Base-by-base conservation (phyloP, 2,797 vertebrate genomes). In the Peromyscus nudipes region DNA sequence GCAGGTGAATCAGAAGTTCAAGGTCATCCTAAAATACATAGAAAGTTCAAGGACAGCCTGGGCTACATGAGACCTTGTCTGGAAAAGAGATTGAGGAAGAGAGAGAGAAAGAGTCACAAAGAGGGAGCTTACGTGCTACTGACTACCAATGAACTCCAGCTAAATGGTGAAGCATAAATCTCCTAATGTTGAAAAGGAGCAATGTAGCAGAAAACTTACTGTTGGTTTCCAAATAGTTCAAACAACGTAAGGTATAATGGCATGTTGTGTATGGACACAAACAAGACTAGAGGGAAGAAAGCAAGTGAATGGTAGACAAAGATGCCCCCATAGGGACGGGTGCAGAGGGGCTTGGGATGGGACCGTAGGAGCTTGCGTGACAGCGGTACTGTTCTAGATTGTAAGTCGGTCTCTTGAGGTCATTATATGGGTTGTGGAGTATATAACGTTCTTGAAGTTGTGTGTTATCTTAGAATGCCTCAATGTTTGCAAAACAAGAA, bases 401-500 rank as follows among this genome's bases (percentile, higher is more conserved):
- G 3, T 77, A 87, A n/a, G 12, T 12, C 65, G 21, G 65, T 71
- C 89, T 90, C 40, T 21, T 43, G 80, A 49, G 23, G 93, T 23
- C 31, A 27, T 93, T 84, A 77, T 19, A 29, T 69, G 14, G 10
- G 40, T 96, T 90, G 82, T 69, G 9, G 55, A 77, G 60, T 82
- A 69, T 25, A 90, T 46, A 55, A 34, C 52, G 84, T 91, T 64
- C 25, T 64, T 94, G 90, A 43, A 92, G 27, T 25, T 86, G 21
- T 25, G 31, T 67, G 67, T 77, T 86, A 93, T 85, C 86, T 76
- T 92, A 21, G 65, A 93, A 69, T 89, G 1, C 43, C 83, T 95
- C 64, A 90, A 67, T 64, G n/a, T 92, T 77, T 93, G 64, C 57
- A 84, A 95, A 92, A 90, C 31, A 94, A 82, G 71, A 67, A 92